Percentiles rank a stretch among this genome's conserved stretches.
phyloP scores from a whole-genome alignment of 2,797 vertebrate genomes.

The Prionace glauca region DNA sequence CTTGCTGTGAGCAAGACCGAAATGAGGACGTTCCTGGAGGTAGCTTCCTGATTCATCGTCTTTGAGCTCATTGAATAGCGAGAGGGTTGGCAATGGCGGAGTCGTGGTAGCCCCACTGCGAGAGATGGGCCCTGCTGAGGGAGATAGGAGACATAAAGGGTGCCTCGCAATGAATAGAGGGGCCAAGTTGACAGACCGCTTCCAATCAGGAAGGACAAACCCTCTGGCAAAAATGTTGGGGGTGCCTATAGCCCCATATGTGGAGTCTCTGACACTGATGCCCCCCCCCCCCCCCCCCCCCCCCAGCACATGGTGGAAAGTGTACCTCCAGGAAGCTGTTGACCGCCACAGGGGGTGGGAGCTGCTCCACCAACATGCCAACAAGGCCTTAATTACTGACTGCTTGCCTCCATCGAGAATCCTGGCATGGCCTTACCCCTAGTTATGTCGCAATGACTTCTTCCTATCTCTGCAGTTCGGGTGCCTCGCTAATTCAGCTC shows the following conservation, averaged over 20 bases:
- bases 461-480: neutral
- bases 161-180: neutral
- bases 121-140: neutral
- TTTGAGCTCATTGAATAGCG: too few species aligned
- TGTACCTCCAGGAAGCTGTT: neutral
- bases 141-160: neutral
- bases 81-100: neutral
- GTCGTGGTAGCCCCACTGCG: neutral
- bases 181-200: neutral
- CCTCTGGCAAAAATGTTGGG: neutral
- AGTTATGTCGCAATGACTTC: neutral
- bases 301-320: neutral
- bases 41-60: neutral
- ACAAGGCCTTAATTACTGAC: neutral
- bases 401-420: neutral
- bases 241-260: neutral
- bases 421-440: neutral
- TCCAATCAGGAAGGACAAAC: too few species aligned
- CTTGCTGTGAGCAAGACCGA: neutral
- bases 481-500: neutral
- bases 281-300: too few species aligned
- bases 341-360: neutral
- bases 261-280: neutral
- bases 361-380: neutral
- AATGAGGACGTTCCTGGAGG: neutral